phyloP scores from a whole-genome alignment of 2,888 invertebrate genomes.

The Conomelus anceps region DNA sequence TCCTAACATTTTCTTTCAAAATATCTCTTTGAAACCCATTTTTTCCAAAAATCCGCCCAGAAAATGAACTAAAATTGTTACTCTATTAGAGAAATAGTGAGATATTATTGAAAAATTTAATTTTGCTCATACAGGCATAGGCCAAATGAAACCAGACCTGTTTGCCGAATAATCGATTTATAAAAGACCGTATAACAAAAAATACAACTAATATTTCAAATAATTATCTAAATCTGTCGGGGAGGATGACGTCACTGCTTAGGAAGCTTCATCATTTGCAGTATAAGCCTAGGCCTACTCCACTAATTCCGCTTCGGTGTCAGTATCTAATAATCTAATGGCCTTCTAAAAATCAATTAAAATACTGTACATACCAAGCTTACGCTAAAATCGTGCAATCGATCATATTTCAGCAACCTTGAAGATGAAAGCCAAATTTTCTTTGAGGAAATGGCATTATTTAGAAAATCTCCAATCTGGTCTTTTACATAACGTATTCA shows the following conservation, averaged over 20 bases:
- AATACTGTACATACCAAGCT: neutral
- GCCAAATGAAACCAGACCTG: neutral
- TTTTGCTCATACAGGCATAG: neutral
- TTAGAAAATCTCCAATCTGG: neutral
- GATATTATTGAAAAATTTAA: neutral
- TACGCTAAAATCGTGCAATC: neutral
- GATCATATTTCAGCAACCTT: neutral
- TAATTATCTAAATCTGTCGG: neutral
- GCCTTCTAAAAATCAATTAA: neutral
- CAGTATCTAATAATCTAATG: neutral
- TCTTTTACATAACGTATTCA: neutral
- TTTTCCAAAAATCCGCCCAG: neutral
- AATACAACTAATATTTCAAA: neutral
- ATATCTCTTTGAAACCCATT: neutral
- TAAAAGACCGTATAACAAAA: neutral
- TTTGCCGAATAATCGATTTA: neutral
- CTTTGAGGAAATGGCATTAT: neutral
- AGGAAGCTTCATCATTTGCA: neutral
- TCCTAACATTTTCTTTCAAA: too few species aligned
- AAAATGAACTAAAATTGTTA: neutral
- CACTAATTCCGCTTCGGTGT: neutral
- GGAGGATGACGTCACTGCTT: neutral
- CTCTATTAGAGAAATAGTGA: too few species aligned
- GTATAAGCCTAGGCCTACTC: neutral
- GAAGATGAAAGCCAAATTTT: neutral